These are phyloP conservation scores for Heterodera carotae DNA, from an alignment of 1,140 invertebrate species.

Conservation along the genomic window DNA sequence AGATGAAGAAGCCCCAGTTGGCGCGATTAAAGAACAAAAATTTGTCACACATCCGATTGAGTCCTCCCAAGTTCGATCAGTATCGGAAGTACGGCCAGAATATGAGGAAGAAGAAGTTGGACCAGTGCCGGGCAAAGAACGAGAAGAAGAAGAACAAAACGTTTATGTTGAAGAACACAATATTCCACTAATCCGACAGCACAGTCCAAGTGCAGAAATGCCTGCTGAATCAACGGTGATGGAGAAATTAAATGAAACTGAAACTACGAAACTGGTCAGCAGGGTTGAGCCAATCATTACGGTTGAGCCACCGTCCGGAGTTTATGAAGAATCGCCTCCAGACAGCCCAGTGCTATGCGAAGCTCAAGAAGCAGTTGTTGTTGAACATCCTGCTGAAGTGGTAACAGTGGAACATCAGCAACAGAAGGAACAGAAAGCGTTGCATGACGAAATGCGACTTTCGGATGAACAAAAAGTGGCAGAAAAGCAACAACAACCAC, in stretches of 20 bases:
- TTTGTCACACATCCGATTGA: neutral
- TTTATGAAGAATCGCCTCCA: neutral
- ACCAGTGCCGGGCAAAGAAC: neutral
- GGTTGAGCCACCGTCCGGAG: neutral
- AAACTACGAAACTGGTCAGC: neutral
- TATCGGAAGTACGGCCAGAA: neutral
- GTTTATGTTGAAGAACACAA: conserved; percentile 8
- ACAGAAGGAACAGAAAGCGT: no score
- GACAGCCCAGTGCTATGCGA: neutral
- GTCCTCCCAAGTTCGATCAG: neutral
- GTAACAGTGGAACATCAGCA: no score
- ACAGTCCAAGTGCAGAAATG: neutral
- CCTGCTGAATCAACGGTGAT: no score
- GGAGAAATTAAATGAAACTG: no score
- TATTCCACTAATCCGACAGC: neutral
- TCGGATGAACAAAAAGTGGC: no score
- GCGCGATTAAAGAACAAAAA: neutral
- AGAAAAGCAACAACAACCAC: no score
- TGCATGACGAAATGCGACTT: no score
- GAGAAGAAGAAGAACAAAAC: neutral
- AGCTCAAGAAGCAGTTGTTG: conserved; percentile 3
- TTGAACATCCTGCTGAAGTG: conserved; percentile 7
- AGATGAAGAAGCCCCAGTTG: neutral
- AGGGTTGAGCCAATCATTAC: neutral
- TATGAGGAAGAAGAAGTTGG: neutral